Evolutionary conservation across 2,888 invertebrate genomes (phyloP).

Genomic region (Leptinotarsa juncta): DNA sequence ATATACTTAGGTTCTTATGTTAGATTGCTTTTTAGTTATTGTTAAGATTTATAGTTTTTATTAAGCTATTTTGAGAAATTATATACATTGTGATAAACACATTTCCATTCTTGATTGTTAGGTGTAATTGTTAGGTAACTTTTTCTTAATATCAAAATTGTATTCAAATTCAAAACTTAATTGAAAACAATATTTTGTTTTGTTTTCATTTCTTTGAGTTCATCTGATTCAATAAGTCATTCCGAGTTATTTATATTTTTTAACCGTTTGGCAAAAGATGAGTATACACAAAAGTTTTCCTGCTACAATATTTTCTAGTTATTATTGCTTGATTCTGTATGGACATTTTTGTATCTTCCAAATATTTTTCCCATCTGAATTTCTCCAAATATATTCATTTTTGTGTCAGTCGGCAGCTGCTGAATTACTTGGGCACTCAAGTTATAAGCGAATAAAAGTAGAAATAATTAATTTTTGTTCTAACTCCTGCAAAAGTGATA

Average conservation of each 20-base stretch:
- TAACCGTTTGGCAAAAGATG: no score
- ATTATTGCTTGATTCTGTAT: no score
- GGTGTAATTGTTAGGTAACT: slow-evolving; percentile 7
- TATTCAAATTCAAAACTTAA: no score
- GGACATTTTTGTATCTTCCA: no score
- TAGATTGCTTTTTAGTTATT: slow-evolving; percentile 27
- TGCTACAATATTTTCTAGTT: no score
- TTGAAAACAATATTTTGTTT: no score
- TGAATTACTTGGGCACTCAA: background rate
- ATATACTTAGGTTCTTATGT: slow-evolving; percentile 32
- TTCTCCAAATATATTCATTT: no score
- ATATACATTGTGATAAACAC: slow-evolving; percentile 33
- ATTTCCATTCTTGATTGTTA: slow-evolving; percentile 5
- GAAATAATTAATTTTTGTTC: background rate
- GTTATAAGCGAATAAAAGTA: background rate
- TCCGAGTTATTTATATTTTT: no score
- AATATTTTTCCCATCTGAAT: no score
- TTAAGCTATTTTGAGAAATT: slow-evolving; percentile 22
- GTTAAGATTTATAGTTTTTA: slow-evolving; percentile 31
- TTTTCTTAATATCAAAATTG: background rate
- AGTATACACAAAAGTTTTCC: background rate
- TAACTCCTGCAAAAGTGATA: background rate
- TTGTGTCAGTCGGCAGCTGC: no score
- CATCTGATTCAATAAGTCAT: no score
- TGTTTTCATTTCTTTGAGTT: no score